phyloP scores from a whole-genome alignment of 2,888 invertebrate species.

The Hypomecis atomaria region DNA sequence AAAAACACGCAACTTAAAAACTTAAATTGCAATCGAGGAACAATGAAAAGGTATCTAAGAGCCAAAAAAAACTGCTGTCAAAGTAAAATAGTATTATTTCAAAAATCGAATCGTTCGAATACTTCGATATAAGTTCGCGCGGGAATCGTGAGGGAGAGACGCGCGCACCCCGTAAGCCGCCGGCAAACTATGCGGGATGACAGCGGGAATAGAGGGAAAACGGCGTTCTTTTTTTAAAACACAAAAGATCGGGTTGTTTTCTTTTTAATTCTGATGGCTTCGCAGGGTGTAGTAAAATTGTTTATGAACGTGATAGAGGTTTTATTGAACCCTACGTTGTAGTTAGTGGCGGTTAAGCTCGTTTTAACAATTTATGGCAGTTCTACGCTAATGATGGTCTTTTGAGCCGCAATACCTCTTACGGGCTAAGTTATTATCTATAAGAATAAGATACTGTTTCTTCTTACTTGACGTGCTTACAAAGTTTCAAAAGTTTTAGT shows the following conservation, averaged over 20 bases:
- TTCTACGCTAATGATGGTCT: conserved; percentile 8
- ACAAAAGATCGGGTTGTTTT: conserved; percentile 30
- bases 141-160: conserved; percentile 49
- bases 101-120: conserved; percentile 34
- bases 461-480: neutral
- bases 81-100: conserved; percentile 15
- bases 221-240: conserved; percentile 22
- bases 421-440: neutral
- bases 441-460: neutral
- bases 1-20: conserved; percentile 31
- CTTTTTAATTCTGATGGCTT: conserved; percentile 45
- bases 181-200: conserved; percentile 63
- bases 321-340: conserved; percentile 37
- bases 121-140: conserved; percentile 47
- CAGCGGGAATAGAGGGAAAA: conserved; percentile 38
- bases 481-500: too few relatives aligned
- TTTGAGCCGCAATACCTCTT: conserved; percentile 3
- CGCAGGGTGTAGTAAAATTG: conserved; percentile 40
- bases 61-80: conserved; percentile 26
- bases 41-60: neutral
- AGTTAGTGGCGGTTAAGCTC: conserved; percentile 28
- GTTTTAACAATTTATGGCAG: conserved; percentile 24
- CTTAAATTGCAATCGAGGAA: neutral
- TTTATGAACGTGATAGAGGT: conserved; percentile 29
- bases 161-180: conserved; percentile 64